A percentile compares a stretch with the other conserved stretches of the same genome.
Conservation (phyloP, 2,888 invertebrate genomes). For the Perizoma flavofasciatum region DNA sequence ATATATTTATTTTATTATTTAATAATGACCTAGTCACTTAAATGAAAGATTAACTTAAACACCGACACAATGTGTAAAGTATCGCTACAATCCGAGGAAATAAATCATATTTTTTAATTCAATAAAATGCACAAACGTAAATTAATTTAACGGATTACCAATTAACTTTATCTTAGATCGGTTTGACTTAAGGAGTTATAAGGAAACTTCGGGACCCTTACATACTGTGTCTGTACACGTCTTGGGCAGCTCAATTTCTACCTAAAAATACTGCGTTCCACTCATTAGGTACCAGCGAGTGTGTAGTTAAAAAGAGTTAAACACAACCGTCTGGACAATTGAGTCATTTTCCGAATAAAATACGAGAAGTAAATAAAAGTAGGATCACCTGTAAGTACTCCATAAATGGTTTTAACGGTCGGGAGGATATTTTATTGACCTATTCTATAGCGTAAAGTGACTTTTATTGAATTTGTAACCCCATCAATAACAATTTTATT, state of each 20-base stretch:
- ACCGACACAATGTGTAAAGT: too few relatives aligned
- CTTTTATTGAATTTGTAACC: conserved; percentile 8
- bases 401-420: conserved; percentile 14
- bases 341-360: conserved; percentile 15
- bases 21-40: too few relatives aligned
- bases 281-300: background rate
- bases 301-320: background rate
- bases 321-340: conserved; percentile 4
- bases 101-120: too few relatives aligned
- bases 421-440: conserved; percentile 27
- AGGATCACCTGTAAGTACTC: conserved; percentile 10
- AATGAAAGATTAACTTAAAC: too few relatives aligned
- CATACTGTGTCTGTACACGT: too few relatives aligned
- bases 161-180: too few relatives aligned
- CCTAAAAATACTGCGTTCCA: background rate
- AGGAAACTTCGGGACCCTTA: too few relatives aligned
- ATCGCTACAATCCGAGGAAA: too few relatives aligned
- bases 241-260: conserved; percentile 25
- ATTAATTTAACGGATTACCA: too few relatives aligned
- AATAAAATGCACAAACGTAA: too few relatives aligned
- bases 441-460: conserved; percentile 18
- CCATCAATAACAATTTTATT: conserved; percentile 4
- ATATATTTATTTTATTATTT: too few relatives aligned
- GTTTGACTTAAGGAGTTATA: too few relatives aligned
- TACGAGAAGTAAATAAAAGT: background rate